phyloP scores from a whole-genome alignment of 2,888 invertebrate genomes.

The Dinocampus coccinellae region DNA sequence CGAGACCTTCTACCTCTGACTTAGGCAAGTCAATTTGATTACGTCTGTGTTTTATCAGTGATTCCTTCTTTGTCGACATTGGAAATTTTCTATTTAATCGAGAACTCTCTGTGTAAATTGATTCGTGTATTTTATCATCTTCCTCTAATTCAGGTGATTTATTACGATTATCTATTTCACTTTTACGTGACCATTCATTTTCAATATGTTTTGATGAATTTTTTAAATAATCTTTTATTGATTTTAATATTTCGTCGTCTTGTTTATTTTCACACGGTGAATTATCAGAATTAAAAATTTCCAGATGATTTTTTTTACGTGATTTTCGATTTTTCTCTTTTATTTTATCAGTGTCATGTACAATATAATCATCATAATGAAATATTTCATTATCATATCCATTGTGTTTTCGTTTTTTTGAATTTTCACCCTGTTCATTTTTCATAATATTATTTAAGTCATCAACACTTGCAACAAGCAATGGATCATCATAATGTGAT shows the following conservation, averaged over 20 bases:
- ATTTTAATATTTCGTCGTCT: conserved; percentile 6
- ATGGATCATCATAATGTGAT: not conserved
- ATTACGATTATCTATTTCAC: not conserved
- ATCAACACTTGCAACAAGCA: not conserved
- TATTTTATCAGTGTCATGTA: not conserved
- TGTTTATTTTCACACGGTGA: conserved; percentile 13
- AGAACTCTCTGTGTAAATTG: not conserved
- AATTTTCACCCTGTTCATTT: not conserved
- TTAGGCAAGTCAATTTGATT: not conserved
- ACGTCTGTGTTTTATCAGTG: not conserved
- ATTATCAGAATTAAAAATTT: conserved; percentile 16
- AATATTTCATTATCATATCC: not conserved
- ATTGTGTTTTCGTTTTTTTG: not conserved
- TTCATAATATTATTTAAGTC: not conserved
- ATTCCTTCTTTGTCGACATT: conserved; percentile 32
- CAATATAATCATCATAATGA: not conserved
- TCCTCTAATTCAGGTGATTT: not conserved
- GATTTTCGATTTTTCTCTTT: conserved; percentile 18
- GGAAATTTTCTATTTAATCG: conserved; percentile 16
- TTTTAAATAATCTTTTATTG: conserved; percentile 25
- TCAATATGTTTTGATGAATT: not conserved
- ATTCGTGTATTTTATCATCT: conserved; percentile 10
- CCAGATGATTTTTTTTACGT: conserved; percentile 17
- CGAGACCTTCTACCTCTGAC: conserved; percentile 8
- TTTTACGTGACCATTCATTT: not conserved